These are phyloP conservation scores for Discoglossus pictus DNA, from an alignment of 2,797 vertebrate species.

Conservation along the genomic window DNA sequence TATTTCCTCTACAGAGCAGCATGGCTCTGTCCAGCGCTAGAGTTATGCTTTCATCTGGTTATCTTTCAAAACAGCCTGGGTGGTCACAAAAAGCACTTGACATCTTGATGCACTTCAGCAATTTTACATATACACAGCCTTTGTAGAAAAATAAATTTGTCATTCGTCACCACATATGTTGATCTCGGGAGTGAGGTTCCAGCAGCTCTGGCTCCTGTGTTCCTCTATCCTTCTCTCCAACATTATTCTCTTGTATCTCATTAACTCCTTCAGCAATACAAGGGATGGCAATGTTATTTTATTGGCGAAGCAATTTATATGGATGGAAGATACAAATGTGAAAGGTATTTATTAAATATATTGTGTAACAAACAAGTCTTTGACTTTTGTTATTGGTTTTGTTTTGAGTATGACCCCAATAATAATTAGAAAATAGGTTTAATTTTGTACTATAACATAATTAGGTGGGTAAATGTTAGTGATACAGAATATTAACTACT, in stretches of 20 bases:
- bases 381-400: too few relatives aligned
- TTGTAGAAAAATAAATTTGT: constrained; percentile 99
- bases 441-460: too few relatives aligned
- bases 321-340: too few relatives aligned
- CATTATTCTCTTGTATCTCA: constrained; percentile 7
- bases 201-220: constrained; percentile 70
- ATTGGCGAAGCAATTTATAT: too few relatives aligned
- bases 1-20: constrained; percentile 56
- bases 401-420: too few relatives aligned
- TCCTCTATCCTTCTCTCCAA: constrained; percentile 58
- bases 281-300: too few relatives aligned
- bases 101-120: constrained; percentile 99
- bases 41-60: constrained; percentile 98
- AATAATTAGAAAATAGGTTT: too few relatives aligned
- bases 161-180: constrained; percentile 99
- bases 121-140: constrained; percentile 99
- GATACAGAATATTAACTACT: too few relatives aligned
- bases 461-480: too few relatives aligned
- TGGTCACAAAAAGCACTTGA: constrained; percentile 99
- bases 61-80: constrained; percentile 98
- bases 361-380: too few relatives aligned
- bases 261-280: constrained; percentile 39
- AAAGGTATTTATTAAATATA: too few relatives aligned
- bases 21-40: constrained; percentile 67
- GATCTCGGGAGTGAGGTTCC: constrained; percentile 80